A percentile compares a stretch with the other conserved stretches of the same genome.
Evolutionary conservation across 1,140 invertebrate species (phyloP).

Genomic region (Dendroctonus valens): DNA sequence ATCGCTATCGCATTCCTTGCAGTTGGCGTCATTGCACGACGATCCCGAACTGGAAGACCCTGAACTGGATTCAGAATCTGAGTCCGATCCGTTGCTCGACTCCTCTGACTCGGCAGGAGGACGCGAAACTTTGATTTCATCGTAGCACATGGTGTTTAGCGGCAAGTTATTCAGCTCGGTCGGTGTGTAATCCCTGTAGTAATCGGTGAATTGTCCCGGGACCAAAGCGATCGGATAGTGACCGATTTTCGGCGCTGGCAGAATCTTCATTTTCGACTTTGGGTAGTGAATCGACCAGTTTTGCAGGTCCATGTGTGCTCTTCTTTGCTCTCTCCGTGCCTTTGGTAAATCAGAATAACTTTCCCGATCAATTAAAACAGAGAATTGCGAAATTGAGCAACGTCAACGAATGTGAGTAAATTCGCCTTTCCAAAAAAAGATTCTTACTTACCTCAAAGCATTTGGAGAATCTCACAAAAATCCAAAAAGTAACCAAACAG

Average conservation of each 20-base stretch:
- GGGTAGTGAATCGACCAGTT: constrained; percentile 52
- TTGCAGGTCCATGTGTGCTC: constrained; percentile 73
- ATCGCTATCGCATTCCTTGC: constrained; percentile 52
- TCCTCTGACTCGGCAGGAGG: constrained; percentile 53
- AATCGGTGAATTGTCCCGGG: constrained; percentile 90
- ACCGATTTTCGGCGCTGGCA: constrained; percentile 56
- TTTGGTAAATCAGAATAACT: too few relatives aligned
- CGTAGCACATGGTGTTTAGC: constrained; percentile 84
- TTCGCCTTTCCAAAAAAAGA: too few relatives aligned
- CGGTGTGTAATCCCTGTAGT: constrained; percentile 70
- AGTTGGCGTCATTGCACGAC: constrained; percentile 52
- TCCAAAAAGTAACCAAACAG: constrained; percentile 3
- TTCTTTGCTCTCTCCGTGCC: constrained; percentile 63
- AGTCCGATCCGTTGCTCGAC: constrained; percentile 57
- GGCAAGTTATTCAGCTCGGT: constrained; percentile 78
- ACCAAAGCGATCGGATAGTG: constrained; percentile 88
- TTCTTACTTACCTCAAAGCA: too few relatives aligned
- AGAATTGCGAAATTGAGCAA: too few relatives aligned
- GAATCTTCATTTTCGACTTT: constrained; percentile 53
- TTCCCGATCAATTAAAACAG: too few relatives aligned
- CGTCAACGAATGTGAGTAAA: too few relatives aligned
- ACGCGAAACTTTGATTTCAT: constrained; percentile 55
- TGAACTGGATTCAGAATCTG: constrained; percentile 54
- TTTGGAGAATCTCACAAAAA: not conserved
- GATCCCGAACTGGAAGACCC: constrained; percentile 38